Base-by-base conservation (phyloP, 2,888 invertebrate species). In the Nemurella pictetii region DNA sequence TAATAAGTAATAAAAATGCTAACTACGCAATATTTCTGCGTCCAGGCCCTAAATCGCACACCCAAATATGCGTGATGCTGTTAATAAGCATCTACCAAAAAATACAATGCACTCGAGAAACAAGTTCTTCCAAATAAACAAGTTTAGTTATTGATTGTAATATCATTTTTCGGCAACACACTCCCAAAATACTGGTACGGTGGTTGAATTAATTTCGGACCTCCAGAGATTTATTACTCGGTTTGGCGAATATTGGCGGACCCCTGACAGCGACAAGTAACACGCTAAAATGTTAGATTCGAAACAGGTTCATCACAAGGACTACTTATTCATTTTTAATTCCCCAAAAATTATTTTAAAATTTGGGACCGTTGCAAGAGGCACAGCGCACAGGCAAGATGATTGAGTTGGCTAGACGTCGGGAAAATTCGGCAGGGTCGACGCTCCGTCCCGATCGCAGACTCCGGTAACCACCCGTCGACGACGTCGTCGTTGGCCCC, bases 151-250 rank as follows among this genome's bases (percentile, higher is more conserved):
- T 78, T 29, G 30, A 78, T 78, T 27, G 78, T 30, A 12, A 9
- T 78, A 78, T 78, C 9, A 78, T 29, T 78, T 78, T 78, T 78
- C 78, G 78, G 78, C 78, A 78, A 30, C 78, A 81, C 36, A 26
- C 81, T 36, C 81, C 81, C 55, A 81, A 81, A 81, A 82, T 82
- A 26, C 82, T 25, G 26, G 36, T 81, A 81, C 81, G 81, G 36
- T n/a, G 9, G 36, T 36, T 82, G 82, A 82, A 82, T 82, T 82
- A 55, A 82, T 82, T 72, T 29, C 81, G 35, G 81, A 5, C n/a
- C n/a, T 29, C 26, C 1, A 25, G 27, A 82, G 82, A 82, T 82
- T 82, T 82, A 82, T 82, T 7, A 72, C 72, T 72, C 27, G 27
- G 27, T 82, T 28, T 81, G 80, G 72, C 82, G 82, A 20, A 72